Conservation (phyloP, 2,888 invertebrate species). For the Tiliacea aurago region DNA sequence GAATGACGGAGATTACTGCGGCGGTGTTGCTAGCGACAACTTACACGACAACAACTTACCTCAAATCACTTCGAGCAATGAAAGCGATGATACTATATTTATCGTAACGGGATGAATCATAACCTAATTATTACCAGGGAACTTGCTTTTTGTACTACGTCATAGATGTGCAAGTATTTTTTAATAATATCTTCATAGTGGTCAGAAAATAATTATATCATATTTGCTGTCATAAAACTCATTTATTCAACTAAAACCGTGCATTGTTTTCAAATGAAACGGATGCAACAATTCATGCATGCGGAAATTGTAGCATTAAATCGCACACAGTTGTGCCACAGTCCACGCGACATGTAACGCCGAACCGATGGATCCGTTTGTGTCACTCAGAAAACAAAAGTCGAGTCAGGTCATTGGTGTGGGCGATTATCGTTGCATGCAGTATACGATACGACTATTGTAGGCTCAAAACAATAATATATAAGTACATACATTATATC, state of each 20-base stretch:
- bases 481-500: background rate
- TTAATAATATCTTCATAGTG: background rate
- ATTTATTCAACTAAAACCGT: background rate
- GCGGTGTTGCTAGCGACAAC: too few species aligned
- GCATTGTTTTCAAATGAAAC: constrained; percentile 12
- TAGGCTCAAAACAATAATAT: constrained; percentile 10
- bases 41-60: too few species aligned
- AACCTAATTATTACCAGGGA: background rate
- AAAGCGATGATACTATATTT: constrained; percentile 1
- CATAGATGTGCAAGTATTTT: background rate
- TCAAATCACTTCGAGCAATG: background rate
- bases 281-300: constrained; percentile 4
- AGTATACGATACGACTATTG: constrained; percentile 8
- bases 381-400: constrained; percentile 35
- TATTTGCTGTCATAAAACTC: background rate
- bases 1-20: constrained; percentile 1
- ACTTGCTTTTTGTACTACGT: background rate
- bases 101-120: background rate
- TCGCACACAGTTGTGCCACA: constrained; percentile 17
- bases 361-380: constrained; percentile 12
- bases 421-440: constrained; percentile 20
- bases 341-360: constrained; percentile 11
- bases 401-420: constrained; percentile 6
- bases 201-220: background rate
- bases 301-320: constrained; percentile 26